Conservation (phyloP, 1,140 invertebrate species). For the Schlechtendalia chinensis region DNA sequence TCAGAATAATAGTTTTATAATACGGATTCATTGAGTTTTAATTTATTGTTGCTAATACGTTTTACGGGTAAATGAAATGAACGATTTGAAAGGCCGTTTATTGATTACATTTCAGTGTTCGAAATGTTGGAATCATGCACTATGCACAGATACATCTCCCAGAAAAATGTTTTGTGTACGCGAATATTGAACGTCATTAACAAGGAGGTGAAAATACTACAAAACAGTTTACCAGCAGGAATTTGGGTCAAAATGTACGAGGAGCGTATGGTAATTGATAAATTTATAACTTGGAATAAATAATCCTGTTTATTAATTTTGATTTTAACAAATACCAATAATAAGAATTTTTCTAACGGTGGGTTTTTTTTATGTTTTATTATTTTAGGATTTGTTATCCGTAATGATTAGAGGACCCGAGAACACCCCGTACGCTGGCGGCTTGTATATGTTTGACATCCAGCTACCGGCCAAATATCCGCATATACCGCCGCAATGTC, state of each 20-base stretch:
- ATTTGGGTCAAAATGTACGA: constrained; percentile 85
- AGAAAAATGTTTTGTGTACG: constrained; percentile 59
- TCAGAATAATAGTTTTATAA: no score
- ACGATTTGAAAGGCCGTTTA: no score
- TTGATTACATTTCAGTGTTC: not conserved
- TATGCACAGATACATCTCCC: not conserved
- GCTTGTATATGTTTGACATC: constrained; percentile 86
- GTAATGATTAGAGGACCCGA: constrained; percentile 88
- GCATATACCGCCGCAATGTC: constrained; percentile 68
- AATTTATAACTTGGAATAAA: no score
- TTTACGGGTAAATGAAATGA: no score
- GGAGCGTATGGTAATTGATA: constrained; percentile 70
- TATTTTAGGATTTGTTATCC: constrained; percentile 19
- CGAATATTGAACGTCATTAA: constrained; percentile 69
- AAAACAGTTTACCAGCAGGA: constrained; percentile 78
- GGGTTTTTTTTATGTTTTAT: not conserved
- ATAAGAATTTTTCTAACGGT: no score
- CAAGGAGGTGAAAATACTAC: constrained; percentile 79
- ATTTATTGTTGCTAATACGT: no score
- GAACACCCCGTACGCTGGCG: constrained; percentile 85
- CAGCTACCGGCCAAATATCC: constrained; percentile 90
- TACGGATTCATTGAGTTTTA: no score
- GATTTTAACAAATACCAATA: no score
- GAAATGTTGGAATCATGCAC: not conserved
- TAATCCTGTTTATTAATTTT: no score